Evolutionary conservation across 2,797 vertebrate genomes (phyloP), one percentile per base, ranked within the genome.

Genomic region (Hemibagrus guttatus): DNA sequence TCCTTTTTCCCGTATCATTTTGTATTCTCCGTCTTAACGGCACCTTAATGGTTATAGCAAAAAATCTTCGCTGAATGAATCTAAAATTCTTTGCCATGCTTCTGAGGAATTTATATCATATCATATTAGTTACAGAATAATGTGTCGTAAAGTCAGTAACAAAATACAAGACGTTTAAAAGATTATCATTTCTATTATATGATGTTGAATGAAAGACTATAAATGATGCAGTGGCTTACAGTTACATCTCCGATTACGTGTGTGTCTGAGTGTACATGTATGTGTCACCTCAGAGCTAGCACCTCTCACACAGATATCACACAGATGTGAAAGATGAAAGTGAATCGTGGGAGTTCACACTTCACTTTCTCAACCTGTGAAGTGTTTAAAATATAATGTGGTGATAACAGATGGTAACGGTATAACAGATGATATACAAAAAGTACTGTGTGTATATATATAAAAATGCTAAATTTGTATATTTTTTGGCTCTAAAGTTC

Each of bases 301-400:
- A 94, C 95, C 95, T 95, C 94, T 91, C 35, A 39, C 35, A 39
- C 35, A 39, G 93, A 94, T 94, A 94, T 95, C 94, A 95, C 93
- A 93, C 95, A 94, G 95, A 95, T 91, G 90, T 91, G 26, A 83
- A 94, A 95, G 95, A 95, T 95, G 94, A 96, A 95, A 96, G 93
- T 87, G 90, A 94, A 95, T 91, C 89, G 59, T 89, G 94, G 93
- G 92, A 92, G 90, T 90, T 94, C 90, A 92, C 94, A 95, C 94
- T 92, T 93, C 92, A 94, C 92, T 93, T 94, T 93, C 89, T 87
- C 90, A 91, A 94, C 95, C 96, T 96, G 95, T 21, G 28, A 58
- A 31, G 75, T 78, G 52, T 56, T 78, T 56, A 78, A 78, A 0
- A 56, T 31, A 16, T 31, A 76, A n/a, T n/a, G n/a, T n/a, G n/a